These are phyloP conservation scores for Chaenocephalus aceratus DNA, from an alignment of 2,113 vertebrate genomes.

Conservation along the genomic window DNA sequence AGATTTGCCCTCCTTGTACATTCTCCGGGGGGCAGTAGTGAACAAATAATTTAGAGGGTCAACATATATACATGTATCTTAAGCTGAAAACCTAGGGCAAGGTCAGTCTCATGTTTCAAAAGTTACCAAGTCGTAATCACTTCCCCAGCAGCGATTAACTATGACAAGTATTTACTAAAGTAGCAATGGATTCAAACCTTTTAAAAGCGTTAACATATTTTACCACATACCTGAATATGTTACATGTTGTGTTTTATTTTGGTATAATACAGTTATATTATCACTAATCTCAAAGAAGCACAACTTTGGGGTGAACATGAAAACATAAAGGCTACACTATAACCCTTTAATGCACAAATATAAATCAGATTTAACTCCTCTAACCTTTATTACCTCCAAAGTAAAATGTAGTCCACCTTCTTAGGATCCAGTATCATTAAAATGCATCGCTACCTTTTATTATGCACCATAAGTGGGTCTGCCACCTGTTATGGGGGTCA, in stretches of 20 bases:
- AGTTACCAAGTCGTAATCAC: neutral
- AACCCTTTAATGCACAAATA: neutral
- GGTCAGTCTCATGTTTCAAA: neutral
- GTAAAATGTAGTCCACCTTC: slow-evolving; percentile 24
- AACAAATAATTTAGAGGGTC: slow-evolving; percentile 43
- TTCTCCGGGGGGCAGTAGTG: slow-evolving; percentile 12
- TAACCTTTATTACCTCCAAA: slow-evolving; percentile 6
- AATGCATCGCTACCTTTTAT: slow-evolving; percentile 37
- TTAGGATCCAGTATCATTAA: slow-evolving; percentile 31
- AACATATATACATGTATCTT: slow-evolving; percentile 23
- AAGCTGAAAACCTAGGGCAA: neutral
- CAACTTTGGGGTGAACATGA: no score
- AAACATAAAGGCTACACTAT: no score
- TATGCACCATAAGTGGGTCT: slow-evolving; percentile 26
- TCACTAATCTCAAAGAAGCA: neutral
- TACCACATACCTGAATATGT: neutral
- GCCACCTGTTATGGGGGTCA: slow-evolving; percentile 37
- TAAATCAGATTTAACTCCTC: neutral
- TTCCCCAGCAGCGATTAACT: neutral
- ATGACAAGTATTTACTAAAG: neutral
- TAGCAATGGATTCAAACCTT: no score
- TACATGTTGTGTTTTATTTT: neutral
- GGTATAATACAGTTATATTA: neutral
- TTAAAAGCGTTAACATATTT: neutral
- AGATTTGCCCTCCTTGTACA: slow-evolving; percentile 29